Evolutionary conservation across 2,888 invertebrate species (phyloP).

Genomic region (Thecophora atra): DNA sequence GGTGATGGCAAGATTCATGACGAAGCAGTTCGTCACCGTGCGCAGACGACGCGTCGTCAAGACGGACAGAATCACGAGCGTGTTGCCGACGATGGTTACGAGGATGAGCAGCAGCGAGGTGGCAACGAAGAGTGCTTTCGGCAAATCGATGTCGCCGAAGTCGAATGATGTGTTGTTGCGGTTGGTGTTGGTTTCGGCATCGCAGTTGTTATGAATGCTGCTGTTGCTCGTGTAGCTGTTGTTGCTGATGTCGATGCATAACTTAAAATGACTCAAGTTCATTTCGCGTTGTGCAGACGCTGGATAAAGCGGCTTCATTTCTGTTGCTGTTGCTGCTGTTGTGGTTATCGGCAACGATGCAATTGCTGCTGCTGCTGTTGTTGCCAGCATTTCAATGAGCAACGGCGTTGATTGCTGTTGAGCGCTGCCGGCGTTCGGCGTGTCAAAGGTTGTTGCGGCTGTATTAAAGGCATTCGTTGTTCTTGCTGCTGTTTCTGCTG

Average conservation of each 20-base stretch:
- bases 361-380: constrained; percentile 27
- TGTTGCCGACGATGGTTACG: constrained; percentile 84
- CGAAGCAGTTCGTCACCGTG: constrained; percentile 95
- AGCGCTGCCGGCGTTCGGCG: background rate
- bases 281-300: background rate
- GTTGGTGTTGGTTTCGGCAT: constrained; percentile 25
- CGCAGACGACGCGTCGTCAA: constrained; percentile 85
- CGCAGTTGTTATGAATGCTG: background rate
- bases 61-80: constrained; percentile 88
- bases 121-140: constrained; percentile 68
- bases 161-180: constrained; percentile 24
- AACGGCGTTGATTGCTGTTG: background rate
- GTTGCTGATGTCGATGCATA: constrained; percentile 15
- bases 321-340: constrained; percentile 17
- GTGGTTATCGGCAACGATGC: constrained; percentile 40
- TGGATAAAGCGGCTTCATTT: constrained; percentile 32
- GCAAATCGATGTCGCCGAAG: constrained; percentile 68
- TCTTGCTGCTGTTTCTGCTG: background rate
- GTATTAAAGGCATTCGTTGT: background rate
- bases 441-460: background rate
- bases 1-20: constrained; percentile 91
- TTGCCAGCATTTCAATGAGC: background rate
- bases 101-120: constrained; percentile 75
- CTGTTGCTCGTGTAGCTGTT: constrained; percentile 22
- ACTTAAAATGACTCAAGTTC: constrained; percentile 32